Evolutionary conservation across 2,888 invertebrate genomes (phyloP).

Genomic region (Dicyrtoma fusca): DNA sequence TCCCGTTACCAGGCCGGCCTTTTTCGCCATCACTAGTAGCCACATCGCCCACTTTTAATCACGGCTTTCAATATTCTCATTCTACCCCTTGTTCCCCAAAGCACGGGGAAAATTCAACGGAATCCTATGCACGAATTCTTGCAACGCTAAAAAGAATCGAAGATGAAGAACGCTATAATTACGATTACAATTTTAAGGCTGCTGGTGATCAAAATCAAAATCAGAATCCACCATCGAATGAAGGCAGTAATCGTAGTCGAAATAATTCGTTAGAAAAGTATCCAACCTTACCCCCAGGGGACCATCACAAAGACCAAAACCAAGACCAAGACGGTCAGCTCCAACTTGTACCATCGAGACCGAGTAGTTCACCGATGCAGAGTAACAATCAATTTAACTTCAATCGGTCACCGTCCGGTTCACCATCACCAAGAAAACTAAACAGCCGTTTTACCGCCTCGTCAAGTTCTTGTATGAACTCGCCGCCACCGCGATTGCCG

Average conservation of each 20-base stretch:
- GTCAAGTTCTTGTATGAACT: neutral
- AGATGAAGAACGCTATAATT: slow-evolving; percentile 35
- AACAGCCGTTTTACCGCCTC: slow-evolving; percentile 19
- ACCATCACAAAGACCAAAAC: neutral
- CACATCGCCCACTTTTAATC: no score
- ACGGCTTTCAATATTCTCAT: no score
- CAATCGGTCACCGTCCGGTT: neutral
- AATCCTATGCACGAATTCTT: slow-evolving; percentile 30
- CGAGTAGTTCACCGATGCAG: neutral
- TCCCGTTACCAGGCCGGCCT: no score
- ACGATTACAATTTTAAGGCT: neutral
- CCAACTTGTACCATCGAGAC: slow-evolving; percentile 5
- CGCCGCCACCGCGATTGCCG: neutral
- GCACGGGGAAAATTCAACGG: neutral
- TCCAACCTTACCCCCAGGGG: neutral
- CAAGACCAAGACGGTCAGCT: no score
- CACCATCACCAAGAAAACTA: slow-evolving; percentile 11
- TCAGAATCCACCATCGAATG: neutral
- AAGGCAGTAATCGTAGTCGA: neutral
- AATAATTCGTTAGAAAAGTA: neutral
- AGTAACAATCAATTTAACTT: neutral
- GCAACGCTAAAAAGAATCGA: slow-evolving; percentile 36
- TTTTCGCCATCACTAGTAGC: no score
- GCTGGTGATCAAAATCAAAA: neutral
- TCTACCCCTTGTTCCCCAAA: no score